phyloP scores from a whole-genome alignment of 2,888 invertebrate genomes.

The Polydrusus cervinus region DNA sequence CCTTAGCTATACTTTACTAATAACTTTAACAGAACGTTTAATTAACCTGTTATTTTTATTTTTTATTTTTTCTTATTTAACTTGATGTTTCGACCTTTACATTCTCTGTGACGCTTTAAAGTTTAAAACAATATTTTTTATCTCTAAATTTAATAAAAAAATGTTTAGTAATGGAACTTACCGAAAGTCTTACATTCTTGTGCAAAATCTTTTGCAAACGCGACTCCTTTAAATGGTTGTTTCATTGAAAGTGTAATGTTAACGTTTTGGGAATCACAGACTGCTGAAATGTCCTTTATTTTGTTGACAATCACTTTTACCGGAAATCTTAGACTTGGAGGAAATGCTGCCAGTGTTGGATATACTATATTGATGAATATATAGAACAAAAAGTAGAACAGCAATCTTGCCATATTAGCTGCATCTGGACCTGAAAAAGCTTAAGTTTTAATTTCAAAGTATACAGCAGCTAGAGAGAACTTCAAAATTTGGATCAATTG shows the following conservation, averaged over 20 bases:
- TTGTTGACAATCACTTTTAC: conserved; percentile 70
- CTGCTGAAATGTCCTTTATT: conserved; percentile 75
- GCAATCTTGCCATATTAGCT: conserved; percentile 51
- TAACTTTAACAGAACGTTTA: too few species aligned
- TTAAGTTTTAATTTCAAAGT: conserved; percentile 2
- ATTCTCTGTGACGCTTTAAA: too few species aligned
- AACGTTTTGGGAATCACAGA: conserved; percentile 78
- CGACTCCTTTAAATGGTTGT: conserved; percentile 80
- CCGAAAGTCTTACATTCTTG: conserved; percentile 81
- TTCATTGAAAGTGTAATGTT: conserved; percentile 78
- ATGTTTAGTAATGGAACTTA: conserved; percentile 61
- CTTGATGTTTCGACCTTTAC: too few species aligned
- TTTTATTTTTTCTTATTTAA: too few species aligned
- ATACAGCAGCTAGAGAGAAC: too few species aligned
- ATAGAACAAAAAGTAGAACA: conserved; percentile 45
- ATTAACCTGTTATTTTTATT: too few species aligned
- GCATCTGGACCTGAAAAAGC: conserved; percentile 55
- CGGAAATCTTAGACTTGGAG: conserved; percentile 61
- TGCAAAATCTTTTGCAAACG: conserved; percentile 85
- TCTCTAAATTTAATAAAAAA: too few species aligned
- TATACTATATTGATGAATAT: conserved; percentile 46
- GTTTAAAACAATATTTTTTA: too few species aligned
- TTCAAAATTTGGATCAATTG: too few species aligned
- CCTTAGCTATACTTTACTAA: too few species aligned
- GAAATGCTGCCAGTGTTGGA: conserved; percentile 58